Evolutionary conservation across 2,113 vertebrate species (phyloP).

Genomic region (Mormyrus lacerda): DNA sequence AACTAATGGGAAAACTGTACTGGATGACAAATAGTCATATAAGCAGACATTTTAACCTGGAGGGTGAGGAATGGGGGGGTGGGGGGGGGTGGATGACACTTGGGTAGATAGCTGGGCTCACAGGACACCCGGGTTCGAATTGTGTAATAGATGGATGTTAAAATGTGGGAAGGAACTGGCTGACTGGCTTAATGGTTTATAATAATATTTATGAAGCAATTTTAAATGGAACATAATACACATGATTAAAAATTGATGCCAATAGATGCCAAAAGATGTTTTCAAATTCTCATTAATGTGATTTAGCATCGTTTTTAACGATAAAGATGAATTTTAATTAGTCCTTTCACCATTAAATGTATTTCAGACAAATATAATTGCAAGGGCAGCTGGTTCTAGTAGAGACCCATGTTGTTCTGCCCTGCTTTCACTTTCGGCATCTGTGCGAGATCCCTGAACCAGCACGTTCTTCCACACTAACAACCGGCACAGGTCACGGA

Average conservation of each 20-base stretch:
- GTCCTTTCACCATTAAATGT: not conserved
- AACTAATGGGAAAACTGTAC: not conserved
- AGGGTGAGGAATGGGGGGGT: too few species aligned
- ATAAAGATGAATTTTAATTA: not conserved
- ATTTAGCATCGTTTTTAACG: not conserved
- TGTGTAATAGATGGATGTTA: not conserved
- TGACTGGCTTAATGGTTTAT: not conserved
- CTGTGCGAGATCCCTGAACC: not conserved
- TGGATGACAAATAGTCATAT: not conserved
- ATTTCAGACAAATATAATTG: not conserved
- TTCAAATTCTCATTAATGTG: not conserved
- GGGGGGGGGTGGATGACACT: not conserved
- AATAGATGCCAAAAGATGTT: not conserved
- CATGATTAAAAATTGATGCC: not conserved
- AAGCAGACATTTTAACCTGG: not conserved
- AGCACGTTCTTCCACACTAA: not conserved
- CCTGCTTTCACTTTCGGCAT: not conserved
- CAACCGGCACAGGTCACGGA: not conserved
- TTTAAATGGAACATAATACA: not conserved
- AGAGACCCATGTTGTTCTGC: not conserved
- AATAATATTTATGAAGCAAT: not conserved
- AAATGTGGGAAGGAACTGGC: not conserved
- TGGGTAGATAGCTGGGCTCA: not conserved
- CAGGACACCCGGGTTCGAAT: not conserved
- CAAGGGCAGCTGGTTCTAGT: not conserved